These are phyloP conservation scores for Betta splendens DNA, from an alignment of 2,797 vertebrate species.

Conservation along the genomic window DNA sequence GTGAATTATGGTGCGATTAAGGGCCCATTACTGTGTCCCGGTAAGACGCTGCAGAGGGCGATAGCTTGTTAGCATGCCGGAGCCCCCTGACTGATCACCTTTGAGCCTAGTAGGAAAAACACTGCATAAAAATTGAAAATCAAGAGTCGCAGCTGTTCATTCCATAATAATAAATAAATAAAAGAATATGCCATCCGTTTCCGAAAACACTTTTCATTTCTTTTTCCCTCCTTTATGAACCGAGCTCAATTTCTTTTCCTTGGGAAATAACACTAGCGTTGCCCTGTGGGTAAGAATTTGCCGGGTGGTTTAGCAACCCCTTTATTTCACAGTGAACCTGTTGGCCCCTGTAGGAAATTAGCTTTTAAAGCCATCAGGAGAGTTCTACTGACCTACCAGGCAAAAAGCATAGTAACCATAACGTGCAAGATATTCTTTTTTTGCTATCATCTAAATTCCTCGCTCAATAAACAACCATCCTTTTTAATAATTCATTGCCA, in stretches of 20 bases:
- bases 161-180: background rate
- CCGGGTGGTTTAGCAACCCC: conserved; percentile 56
- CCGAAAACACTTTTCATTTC: conserved; percentile 4
- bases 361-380: conserved; percentile 64
- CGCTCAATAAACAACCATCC: conserved; percentile 60
- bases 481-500: conserved; percentile 68
- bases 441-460: conserved; percentile 34
- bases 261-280: conserved; percentile 31
- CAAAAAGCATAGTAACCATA: conserved; percentile 21
- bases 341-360: conserved; percentile 56
- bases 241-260: conserved; percentile 30
- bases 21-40: background rate
- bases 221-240: conserved; percentile 17
- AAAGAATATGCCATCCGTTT: conserved; percentile 15
- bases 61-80: background rate
- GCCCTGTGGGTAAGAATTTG: conserved; percentile 54
- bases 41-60: background rate
- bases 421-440: conserved; percentile 46
- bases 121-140: background rate
- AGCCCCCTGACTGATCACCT: background rate
- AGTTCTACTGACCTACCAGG: conserved; percentile 31
- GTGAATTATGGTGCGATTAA: conserved; percentile 8
- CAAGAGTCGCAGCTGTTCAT: background rate
- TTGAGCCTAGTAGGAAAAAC: conserved; percentile 1
- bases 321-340: conserved; percentile 63